These are phyloP conservation scores for Pituophis catenifer DNA, from an alignment of 2,113 vertebrate species.

Conservation along the genomic window DNA sequence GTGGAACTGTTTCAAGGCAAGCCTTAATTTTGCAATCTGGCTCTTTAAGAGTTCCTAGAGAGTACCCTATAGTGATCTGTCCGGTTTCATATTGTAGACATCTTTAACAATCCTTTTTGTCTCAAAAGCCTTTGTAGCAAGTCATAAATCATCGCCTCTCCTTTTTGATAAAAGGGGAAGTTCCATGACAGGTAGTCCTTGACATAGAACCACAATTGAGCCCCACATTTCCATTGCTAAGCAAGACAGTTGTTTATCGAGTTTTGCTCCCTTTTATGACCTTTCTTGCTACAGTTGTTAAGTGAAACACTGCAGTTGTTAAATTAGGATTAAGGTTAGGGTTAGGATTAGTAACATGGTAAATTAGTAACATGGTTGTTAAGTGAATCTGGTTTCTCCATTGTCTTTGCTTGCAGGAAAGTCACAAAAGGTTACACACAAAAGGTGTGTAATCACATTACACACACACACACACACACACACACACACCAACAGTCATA, in stretches of 20 bases:
- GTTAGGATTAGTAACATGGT: not conserved
- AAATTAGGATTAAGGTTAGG: not conserved
- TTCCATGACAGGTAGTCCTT: not conserved
- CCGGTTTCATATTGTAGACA: not conserved
- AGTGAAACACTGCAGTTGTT: not conserved
- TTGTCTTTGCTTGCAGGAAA: not conserved
- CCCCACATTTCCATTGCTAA: not conserved
- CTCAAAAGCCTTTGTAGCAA: not conserved
- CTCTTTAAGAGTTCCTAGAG: not conserved
- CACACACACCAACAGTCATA: not conserved
- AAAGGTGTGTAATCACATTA: not conserved
- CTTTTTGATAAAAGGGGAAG: constrained; percentile 23
- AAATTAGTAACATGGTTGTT: not conserved
- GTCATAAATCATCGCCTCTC: not conserved
- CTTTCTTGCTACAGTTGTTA: not conserved
- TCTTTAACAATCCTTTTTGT: not conserved
- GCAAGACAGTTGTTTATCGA: not conserved
- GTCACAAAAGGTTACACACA: not conserved
- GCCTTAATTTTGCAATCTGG: not conserved
- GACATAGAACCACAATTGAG: not conserved
- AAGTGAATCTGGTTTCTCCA: not conserved
- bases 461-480: no score
- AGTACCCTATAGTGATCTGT: not conserved
- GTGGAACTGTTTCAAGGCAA: not conserved
- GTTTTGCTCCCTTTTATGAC: not conserved